Conservation (phyloP, 2,888 invertebrate species). For the Gymnocheta viridis region DNA sequence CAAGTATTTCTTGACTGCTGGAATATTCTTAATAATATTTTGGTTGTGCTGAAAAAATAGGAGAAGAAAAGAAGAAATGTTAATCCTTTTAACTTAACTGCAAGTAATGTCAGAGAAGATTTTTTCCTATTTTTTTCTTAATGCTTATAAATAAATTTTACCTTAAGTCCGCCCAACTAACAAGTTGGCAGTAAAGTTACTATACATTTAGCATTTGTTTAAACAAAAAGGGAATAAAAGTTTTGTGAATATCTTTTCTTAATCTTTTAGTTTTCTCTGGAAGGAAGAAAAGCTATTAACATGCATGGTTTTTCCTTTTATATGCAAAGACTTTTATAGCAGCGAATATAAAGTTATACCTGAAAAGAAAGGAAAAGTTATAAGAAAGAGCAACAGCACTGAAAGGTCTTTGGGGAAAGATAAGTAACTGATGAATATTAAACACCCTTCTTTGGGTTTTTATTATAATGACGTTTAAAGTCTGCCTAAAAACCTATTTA, state of each 20-base stretch:
- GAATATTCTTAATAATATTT: background rate
- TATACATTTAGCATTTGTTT: background rate
- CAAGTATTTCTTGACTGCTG: background rate
- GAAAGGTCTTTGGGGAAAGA: background rate
- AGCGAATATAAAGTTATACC: background rate
- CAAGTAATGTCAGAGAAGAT: background rate
- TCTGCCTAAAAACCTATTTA: too few species aligned
- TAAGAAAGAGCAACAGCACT: background rate
- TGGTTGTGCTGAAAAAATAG: too few species aligned
- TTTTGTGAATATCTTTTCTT: background rate
- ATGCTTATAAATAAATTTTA: conserved; percentile 29
- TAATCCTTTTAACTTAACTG: conserved; percentile 33
- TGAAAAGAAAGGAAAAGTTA: background rate
- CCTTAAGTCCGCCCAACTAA: conserved; percentile 9
- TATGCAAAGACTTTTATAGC: background rate
- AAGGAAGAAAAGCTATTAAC: conserved; percentile 16
- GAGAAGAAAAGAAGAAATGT: conserved; percentile 4
- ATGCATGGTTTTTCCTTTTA: conserved; percentile 44
- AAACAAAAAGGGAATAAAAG: background rate
- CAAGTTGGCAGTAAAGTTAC: background rate
- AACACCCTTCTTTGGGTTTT: too few species aligned
- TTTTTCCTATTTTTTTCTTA: conserved; percentile 10
- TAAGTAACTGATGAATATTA: too few species aligned
- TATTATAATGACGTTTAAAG: too few species aligned
- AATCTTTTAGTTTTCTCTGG: background rate